Conservation (phyloP, 2,113 vertebrate genomes). For the Felis catus region F.catus_Fca126_mat1.0 CM031423.1:56349001-56349500, state of each 20-base stretch:
- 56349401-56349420: constrained; percentile 61
- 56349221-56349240: no score
- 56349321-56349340: no score
- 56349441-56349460: constrained; percentile 69
- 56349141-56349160: no score
- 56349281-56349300: no score
- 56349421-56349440: constrained; percentile 46
- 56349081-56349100: not conserved
- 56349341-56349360: not conserved
- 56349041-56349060: not conserved
- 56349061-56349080: not conserved
- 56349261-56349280: no score
- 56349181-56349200: no score
- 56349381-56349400: constrained; percentile 55
- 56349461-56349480: constrained; percentile 8
- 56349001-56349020: constrained; percentile 5
- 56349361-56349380: constrained; percentile 54
- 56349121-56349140: not conserved
- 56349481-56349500: not conserved
- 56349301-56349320: no score
- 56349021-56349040: not conserved
- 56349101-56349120: constrained; percentile 54
- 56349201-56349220: no score
- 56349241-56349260: no score
- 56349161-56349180: no score